phyloP scores from a whole-genome alignment of 1,140 invertebrate species.

The Philaenus spumarius region DNA sequence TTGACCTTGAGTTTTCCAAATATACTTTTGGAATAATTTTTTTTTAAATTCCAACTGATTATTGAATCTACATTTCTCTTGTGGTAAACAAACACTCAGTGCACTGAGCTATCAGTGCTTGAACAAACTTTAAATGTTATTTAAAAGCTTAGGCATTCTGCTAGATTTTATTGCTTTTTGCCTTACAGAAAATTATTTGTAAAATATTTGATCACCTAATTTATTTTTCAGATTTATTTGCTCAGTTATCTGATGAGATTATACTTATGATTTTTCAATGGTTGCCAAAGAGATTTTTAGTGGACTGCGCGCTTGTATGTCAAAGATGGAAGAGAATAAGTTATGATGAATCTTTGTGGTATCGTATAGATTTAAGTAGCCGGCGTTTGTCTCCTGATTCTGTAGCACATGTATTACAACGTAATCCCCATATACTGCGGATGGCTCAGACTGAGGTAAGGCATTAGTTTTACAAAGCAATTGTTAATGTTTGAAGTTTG shows the following conservation, averaged over 20 bases:
- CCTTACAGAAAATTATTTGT: no score
- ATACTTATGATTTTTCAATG: constrained; percentile 74
- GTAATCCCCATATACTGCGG: constrained; percentile 66
- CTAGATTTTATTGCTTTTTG: no score
- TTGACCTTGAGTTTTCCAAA: no score
- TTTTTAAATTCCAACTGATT: no score
- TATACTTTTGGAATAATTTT: no score
- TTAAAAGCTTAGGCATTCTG: no score
- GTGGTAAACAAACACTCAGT: no score
- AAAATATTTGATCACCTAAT: no score
- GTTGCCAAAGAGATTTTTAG: constrained; percentile 68
- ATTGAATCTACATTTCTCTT: no score
- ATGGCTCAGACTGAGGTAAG: constrained; percentile 66
- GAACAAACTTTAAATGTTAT: no score
- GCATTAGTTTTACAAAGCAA: not conserved
- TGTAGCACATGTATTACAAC: constrained; percentile 59
- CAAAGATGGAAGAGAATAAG: constrained; percentile 64
- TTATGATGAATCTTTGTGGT: constrained; percentile 78
- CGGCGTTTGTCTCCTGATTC: constrained; percentile 56
- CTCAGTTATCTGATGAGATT: constrained; percentile 72
- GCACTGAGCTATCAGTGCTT: no score
- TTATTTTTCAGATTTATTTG: constrained; percentile 53
- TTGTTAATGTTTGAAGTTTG: no score
- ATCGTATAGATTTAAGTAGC: constrained; percentile 67
- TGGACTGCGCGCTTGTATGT: constrained; percentile 59